Conservation (phyloP, 2,888 invertebrate genomes). For the Drosophila anceps region DNA sequence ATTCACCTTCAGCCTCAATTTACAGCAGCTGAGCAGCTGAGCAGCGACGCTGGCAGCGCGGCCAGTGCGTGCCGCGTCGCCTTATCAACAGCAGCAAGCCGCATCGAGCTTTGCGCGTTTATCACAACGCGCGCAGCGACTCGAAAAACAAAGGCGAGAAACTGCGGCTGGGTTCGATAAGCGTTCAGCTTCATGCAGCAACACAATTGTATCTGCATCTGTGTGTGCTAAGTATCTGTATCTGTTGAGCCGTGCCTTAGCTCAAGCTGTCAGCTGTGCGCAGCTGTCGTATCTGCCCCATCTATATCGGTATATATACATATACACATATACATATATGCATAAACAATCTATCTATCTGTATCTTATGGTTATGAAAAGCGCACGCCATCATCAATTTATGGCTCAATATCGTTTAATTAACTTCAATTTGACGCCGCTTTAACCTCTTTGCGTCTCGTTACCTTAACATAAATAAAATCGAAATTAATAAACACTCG, state of each 20-base stretch:
- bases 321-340: not conserved
- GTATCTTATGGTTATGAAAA: not conserved
- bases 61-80: slow-evolving; percentile 36
- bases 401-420: slow-evolving; percentile 61
- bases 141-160: slow-evolving; percentile 38
- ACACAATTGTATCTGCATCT: slow-evolving; percentile 18
- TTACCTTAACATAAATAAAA: slow-evolving; percentile 69
- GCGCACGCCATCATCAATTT: slow-evolving; percentile 39
- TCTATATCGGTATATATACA: slow-evolving; percentile 15
- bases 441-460: slow-evolving; percentile 30
- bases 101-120: slow-evolving; percentile 33
- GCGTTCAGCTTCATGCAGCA: not conserved
- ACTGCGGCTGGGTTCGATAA: slow-evolving; percentile 37
- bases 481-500: slow-evolving; percentile 43
- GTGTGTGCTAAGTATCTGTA: slow-evolving; percentile 8
- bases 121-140: slow-evolving; percentile 36
- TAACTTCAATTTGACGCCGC: slow-evolving; percentile 75
- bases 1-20: slow-evolving; percentile 77
- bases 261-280: slow-evolving; percentile 28
- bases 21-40: slow-evolving; percentile 21
- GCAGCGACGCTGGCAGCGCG: slow-evolving; percentile 25
- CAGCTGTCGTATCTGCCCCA: slow-evolving; percentile 37
- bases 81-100: slow-evolving; percentile 40
- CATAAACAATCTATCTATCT: slow-evolving; percentile 13
- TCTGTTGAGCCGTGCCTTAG: slow-evolving; percentile 24